Conservation (phyloP, 1,140 invertebrate species). For the Pentalonia nigronervosa region DNA sequence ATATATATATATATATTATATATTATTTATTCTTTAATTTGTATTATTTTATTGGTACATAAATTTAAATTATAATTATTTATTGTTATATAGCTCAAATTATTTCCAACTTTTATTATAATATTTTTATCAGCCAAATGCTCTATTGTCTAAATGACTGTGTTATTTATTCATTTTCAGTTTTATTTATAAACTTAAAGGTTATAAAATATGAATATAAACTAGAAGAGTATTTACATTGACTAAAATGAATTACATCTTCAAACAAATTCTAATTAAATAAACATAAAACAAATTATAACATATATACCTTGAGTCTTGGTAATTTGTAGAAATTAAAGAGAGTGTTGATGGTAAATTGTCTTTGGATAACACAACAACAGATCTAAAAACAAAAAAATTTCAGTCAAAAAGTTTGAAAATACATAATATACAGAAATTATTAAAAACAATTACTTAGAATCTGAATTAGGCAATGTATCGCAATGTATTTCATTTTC, state of each 20-base stretch:
- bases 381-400: conserved; percentile 3
- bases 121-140: too few species aligned
- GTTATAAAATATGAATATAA: not conserved
- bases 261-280: not conserved
- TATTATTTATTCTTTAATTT: too few species aligned
- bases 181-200: not conserved
- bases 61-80: too few species aligned
- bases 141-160: too few species aligned
- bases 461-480: not conserved
- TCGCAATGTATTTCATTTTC: not conserved
- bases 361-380: not conserved
- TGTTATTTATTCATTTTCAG: not conserved
- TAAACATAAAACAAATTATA: not conserved
- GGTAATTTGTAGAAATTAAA: not conserved
- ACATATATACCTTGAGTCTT: not conserved
- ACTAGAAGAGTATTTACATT: not conserved
- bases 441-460: not conserved
- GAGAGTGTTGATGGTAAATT: not conserved
- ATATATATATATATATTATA: too few species aligned
- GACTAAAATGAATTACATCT: not conserved
- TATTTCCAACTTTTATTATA: not conserved
- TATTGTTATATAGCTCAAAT: too few species aligned
- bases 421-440: not conserved
- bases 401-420: not conserved
- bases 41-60: too few species aligned